phyloP scores from a whole-genome alignment of 2,113 vertebrate genomes.

The Hystrix cristata region DNA sequence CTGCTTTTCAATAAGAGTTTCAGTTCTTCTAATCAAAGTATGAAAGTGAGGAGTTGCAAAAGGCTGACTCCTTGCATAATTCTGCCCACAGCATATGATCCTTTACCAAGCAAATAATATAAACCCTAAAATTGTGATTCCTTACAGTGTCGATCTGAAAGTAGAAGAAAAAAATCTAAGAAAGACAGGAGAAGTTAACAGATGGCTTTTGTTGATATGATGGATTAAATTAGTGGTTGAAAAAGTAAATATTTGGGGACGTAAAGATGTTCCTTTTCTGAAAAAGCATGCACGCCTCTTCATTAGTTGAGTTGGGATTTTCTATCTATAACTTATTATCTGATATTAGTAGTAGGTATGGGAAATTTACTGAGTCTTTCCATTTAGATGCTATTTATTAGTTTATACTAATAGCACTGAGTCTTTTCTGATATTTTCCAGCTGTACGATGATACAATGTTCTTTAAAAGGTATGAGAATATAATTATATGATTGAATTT shows the following conservation, averaged over 20 bases:
- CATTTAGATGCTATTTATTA: background rate
- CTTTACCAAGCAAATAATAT: background rate
- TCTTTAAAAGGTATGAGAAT: background rate
- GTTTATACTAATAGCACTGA: background rate
- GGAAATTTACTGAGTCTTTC: background rate
- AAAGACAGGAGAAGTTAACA: background rate
- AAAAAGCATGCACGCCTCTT: background rate
- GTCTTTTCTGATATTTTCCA: background rate
- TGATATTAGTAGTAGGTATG: background rate
- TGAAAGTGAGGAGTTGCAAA: background rate
- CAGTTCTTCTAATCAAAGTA: background rate
- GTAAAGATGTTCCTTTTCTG: background rate
- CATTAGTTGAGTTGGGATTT: background rate
- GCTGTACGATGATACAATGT: background rate
- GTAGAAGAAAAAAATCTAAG: too few relatives aligned
- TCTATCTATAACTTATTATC: background rate
- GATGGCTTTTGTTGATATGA: background rate
- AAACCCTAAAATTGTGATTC: background rate
- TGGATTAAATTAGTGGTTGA: background rate
- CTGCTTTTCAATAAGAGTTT: conserved; percentile 10
- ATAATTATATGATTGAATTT: background rate
- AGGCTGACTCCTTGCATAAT: background rate
- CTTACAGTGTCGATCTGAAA: background rate
- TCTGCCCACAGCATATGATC: background rate
- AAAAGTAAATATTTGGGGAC: background rate